phyloP scores from a whole-genome alignment of 2,797 vertebrate genomes.

The Enteromius argenteus region DNA sequence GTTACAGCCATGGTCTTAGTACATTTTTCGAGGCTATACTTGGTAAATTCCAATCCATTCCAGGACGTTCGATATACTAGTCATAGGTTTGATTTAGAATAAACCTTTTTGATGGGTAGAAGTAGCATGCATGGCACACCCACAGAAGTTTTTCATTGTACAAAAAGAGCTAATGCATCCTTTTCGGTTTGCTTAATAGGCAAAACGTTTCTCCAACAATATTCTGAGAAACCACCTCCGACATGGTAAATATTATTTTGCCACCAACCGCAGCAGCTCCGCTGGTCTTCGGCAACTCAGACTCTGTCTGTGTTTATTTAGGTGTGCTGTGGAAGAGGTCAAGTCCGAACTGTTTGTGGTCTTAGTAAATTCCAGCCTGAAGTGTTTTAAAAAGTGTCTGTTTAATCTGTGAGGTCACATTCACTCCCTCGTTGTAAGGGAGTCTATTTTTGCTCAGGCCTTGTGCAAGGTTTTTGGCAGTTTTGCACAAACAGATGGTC shows the following conservation, averaged over 20 bases:
- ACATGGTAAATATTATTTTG: conserved; percentile 27
- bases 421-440: conserved; percentile 38
- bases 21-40: background rate
- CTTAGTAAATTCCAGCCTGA: conserved; percentile 48
- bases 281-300: background rate
- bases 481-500: conserved; percentile 59
- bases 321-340: conserved; percentile 40
- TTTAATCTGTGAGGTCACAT: conserved; percentile 20
- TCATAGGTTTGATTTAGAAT: background rate
- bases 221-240: background rate
- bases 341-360: conserved; percentile 29
- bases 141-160: background rate
- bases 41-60: background rate
- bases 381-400: conserved; percentile 29
- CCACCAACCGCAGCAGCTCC: background rate
- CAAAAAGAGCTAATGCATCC: background rate
- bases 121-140: background rate
- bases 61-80: background rate
- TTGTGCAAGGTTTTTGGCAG: conserved; percentile 44
- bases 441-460: conserved; percentile 43
- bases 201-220: background rate
- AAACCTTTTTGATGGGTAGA: background rate
- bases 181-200: background rate
- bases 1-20: background rate
- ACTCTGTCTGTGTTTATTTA: conserved; percentile 39